Evolutionary conservation across 1,140 invertebrate genomes (phyloP), one percentile per base, ranked within the genome.

Genomic region (Triops cancriformis): DNA sequence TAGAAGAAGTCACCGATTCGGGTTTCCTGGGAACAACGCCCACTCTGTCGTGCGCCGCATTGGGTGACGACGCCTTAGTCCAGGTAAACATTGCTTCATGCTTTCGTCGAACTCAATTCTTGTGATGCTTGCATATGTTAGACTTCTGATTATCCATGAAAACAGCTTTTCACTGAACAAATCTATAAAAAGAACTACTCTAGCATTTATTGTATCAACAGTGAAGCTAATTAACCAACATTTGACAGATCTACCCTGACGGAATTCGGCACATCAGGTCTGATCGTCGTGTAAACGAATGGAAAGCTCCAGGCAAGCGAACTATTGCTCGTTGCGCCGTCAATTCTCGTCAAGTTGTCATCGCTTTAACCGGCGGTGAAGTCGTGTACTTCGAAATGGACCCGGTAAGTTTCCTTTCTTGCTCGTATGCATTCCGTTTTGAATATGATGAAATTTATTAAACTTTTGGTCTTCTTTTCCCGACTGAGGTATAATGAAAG

Each of bases 311-410:
- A 0, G 96, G 95, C 6, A 98, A 98, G 84, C 97, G 98, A 82
- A 94, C 92, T 0, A 99, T 99, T 79, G 92, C 97, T 0, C 96
- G 97, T 85, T 99, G 98, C 87, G 97, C 98, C 1, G 94, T 99
- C 0, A 99, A 99, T 86, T 95, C 98, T 83, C 88, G 98, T 78
- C 98, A 99, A 87, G 96, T 98, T 27, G 97, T 99, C 0, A 99
- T 99, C 80, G 97, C 98, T 0, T 85, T 99, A 6, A 95, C 95
- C 43, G 98, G 97, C 0, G 96, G 97, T 73, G 98, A 99, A 88
- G 86, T 99, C 26, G 96, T 99, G 23, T 99, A 99, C 86, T 99
- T 99, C 86, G 98, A 99, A 89, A 97, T 99, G 96, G 97, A 99
- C 85, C 92, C 94, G 80, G 95, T 97, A 90, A 92, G 92, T 89